Evolutionary conservation across 2,888 invertebrate species (phyloP), one percentile per base, ranked within the genome.

Genomic region (Drosophila recens): DNA sequence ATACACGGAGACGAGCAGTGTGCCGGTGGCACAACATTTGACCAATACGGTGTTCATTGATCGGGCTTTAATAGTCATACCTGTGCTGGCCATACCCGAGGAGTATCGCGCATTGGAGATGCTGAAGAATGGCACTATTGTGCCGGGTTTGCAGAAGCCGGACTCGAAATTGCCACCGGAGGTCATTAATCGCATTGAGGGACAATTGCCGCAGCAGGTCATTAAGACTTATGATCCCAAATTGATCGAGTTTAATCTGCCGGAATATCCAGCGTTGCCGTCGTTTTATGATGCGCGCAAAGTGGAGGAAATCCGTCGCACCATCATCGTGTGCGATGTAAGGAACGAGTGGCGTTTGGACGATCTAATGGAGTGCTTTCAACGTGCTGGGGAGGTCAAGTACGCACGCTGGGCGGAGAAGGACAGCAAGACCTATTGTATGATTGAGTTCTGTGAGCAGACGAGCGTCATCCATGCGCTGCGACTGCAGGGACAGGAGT

Each of bases 41-140:
- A 99, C 98, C 13, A 99, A 99, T 92, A 99, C 99, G 0, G 99
- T 99, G 11, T 99, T 99, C 92, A 98, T 99, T 87, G 99, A 99
- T 92, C 95, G 99, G 66, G 99, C 99, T 0, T 93, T 99, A 51
- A 98, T 99, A 78, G 98, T 99, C 51, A 97, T 98, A 63, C 99
- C 99, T 0, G 96, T 97, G 87, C 95, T 96, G 90, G 97, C 95
- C 90, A 98, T 99, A 90, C 99, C 99, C 0, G 99, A 99, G 91
- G 99, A 99, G 92, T 97, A 97, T 86, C 95, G 96, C 79, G 99
- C 98, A 0, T 93, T 99, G 77, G 98, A 98, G 92, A 96, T 98
- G 93, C 97, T 98, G 0, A 97, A 96, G 82, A 97, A 98, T 87
- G 97, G 98, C 0, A 96, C 97, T 0, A 94, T 97, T 81, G 96